Evolutionary conservation across 2,113 vertebrate genomes (phyloP), one percentile per base, ranked within the genome.

Genomic region (Sylvia atricapilla): DNA sequence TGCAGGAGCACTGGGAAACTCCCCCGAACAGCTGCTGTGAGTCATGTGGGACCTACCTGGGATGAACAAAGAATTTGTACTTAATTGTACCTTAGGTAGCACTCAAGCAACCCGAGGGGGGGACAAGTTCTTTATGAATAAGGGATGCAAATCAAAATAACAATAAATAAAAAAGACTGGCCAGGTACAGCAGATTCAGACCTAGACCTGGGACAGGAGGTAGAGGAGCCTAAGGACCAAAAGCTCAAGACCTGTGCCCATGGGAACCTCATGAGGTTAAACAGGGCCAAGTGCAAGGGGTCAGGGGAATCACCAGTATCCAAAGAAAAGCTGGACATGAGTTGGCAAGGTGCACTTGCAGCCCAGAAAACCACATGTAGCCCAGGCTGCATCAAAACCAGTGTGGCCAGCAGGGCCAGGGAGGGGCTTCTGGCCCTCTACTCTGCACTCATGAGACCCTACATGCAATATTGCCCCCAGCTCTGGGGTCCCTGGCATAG

Each of bases 331-430:
- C 19, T 64, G 49, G 50, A 44, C 10, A 23, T 4, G 31, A 69
- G 31, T 1, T 55, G 35, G 41, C 47, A 15, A 56, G 56, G 31
- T 49, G 31, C 39, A 31, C 22, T 33, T 55, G 43, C 35, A 69
- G 79, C 25, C 35, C 52, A 67, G 33, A 67, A 52, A 74, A 23
- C 7, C 68, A 33, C 15, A 5, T 76, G 30, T 18, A 35, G 44
- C 47, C n/a, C 1, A 0, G 24, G 30, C 70, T 76, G 30, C 41
- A 76, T 20, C 35, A 69, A 23, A 68, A 31, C 3, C 41, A 53
- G 44, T 3, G 15, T 21, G 31, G 28, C 23, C 68, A 75, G 41
- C 18, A 30, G 55, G 15, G 30, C 0, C 0, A 62, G 19, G 9
- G 7, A 68, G 35, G 31, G 28, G 27, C 24, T 87, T 43, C 33